Conservation (phyloP, 1,140 invertebrate genomes). For the Penaeus japonicus region DNA sequence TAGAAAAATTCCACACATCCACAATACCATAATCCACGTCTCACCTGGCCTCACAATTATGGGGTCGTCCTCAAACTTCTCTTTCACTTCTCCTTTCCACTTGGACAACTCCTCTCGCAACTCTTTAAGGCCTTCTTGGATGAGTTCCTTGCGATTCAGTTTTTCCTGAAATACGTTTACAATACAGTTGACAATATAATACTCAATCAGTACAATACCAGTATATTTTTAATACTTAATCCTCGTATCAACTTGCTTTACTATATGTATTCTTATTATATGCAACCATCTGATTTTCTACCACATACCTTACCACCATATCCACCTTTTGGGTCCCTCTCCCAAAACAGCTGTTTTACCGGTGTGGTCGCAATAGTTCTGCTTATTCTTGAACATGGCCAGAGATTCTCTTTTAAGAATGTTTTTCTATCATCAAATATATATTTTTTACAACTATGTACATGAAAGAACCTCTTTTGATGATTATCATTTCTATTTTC, state of each 20-base stretch:
- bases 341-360: constrained; percentile 19
- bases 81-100: constrained; percentile 26
- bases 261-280: no score
- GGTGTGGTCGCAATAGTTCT: not conserved
- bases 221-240: no score
- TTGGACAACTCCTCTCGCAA: constrained; percentile 19
- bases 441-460: no score
- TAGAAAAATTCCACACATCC: not conserved
- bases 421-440: no score
- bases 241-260: no score
- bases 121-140: constrained; percentile 26
- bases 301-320: constrained; percentile 23
- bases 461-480: no score
- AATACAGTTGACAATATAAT: not conserved
- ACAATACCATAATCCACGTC: not conserved
- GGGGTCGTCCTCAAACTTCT: constrained; percentile 36
- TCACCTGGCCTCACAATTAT: constrained; percentile 33
- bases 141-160: constrained; percentile 21
- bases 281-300: no score
- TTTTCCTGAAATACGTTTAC: constrained; percentile 14
- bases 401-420: no score
- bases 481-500: no score
- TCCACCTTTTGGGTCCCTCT: constrained; percentile 37
- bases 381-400: not conserved
- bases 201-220: no score